A percentile compares a stretch with the other conserved stretches of the same genome.
Conservation (phyloP, 2,797 vertebrate genomes). For the Discoglossus pictus region DNA sequence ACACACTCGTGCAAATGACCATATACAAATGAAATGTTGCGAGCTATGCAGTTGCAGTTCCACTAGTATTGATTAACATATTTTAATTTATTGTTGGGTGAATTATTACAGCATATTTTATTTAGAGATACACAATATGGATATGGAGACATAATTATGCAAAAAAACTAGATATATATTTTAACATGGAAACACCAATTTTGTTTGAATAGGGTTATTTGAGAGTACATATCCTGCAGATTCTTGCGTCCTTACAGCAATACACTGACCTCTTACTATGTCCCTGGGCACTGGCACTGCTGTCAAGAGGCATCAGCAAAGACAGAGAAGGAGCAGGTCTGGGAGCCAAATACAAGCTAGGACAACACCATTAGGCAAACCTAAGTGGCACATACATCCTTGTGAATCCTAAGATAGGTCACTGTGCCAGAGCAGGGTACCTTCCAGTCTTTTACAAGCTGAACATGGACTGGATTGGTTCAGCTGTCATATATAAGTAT, state of each 20-base stretch:
- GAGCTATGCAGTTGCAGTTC: too few species aligned
- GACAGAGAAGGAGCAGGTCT: not conserved
- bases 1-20: too few species aligned
- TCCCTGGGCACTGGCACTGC: conserved; percentile 23
- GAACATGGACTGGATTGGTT: too few species aligned
- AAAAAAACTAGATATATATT: conserved; percentile 12
- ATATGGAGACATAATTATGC: too few species aligned
- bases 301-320: conserved; percentile 27
- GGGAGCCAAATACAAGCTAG: not conserved
- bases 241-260: not conserved
- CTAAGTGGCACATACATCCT: not conserved
- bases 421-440: not conserved
- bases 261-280: not conserved
- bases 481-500: too few species aligned
- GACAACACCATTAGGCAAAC: accelerated
- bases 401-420: not conserved
- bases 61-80: too few species aligned
- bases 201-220: too few species aligned
- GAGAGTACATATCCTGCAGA: too few species aligned
- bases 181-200: conserved; percentile 20
- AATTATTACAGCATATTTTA: conserved; percentile 1
- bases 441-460: conserved; percentile 1
- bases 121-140: conserved; percentile 17
- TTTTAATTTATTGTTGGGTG: too few species aligned
- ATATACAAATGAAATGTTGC: too few species aligned